Evolutionary conservation across 2,888 invertebrate genomes (phyloP), one percentile per base, ranked within the genome.

Genomic region (Trissolcus brochymenae): DNA sequence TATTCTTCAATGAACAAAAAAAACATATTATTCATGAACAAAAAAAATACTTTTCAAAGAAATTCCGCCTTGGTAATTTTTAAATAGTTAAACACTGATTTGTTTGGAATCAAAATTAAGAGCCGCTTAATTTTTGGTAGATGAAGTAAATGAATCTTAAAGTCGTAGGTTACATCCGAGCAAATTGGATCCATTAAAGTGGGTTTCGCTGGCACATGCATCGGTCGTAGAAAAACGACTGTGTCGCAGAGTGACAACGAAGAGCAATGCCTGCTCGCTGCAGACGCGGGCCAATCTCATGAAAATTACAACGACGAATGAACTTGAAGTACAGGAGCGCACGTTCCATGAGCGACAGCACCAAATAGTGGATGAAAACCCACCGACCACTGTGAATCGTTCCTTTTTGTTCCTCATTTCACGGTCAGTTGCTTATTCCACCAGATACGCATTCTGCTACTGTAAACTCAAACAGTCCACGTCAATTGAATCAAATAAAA

Each of bases 261-360:
- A 74, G 57, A 61, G 64, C 56, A 17, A 57, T 64, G 54, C 56
- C 29, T 41, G 53, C 35, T 43, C 25, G 53, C 55, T 51, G 56
- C 35, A 61, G 66, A 64, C 56, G 29, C 51, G 43, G 16, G 40
- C 55, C 57, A 62, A 62, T 74, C 74, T 74, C 74, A 67, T 67
- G 74, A 67, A 74, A 74, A 74, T 68, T 67, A 75, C 75, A 75
- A 50, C 57, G 59, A 50, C 59, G 65, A 65, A 72, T 59, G 65
- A 59, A 65, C 68, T 64, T 75, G 49, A 68, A 75, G 59, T 57
- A 64, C 64, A 57, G 56, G 64, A 53, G 61, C 19, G 65, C 50
- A 16, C 59, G 56, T 19, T 55, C 50, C 54, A 41, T 25, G 49
- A 21, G 61, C 55, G 54, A 40, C 56, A 16, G 46, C 46, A 13